phyloP scores from a whole-genome alignment of 2,113 vertebrate species.

The Sphyrna mokarran region DNA sequence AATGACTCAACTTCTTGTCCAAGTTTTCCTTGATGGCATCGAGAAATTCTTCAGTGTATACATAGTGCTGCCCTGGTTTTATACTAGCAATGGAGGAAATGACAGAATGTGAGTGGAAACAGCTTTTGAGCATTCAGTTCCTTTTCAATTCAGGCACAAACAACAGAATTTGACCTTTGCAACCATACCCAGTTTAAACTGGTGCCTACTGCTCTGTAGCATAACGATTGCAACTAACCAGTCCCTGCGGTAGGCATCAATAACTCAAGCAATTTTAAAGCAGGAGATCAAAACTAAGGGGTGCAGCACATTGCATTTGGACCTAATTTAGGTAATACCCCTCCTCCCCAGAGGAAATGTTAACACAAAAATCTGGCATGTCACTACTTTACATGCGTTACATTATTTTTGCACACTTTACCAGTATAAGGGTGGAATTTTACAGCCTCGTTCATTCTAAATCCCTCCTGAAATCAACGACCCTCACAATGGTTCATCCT shows the following conservation, averaged over 20 bases:
- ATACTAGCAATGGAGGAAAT: conserved; percentile 22
- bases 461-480: too few relatives aligned
- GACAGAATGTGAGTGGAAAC: not conserved
- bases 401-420: not conserved
- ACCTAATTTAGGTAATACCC: not conserved
- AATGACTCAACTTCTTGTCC: conserved; percentile 31
- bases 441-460: too few relatives aligned
- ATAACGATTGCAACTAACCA: not conserved
- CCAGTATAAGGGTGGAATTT: not conserved
- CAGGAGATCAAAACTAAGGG: not conserved
- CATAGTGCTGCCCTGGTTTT: conserved; percentile 35
- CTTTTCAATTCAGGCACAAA: not conserved
- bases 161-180: not conserved
- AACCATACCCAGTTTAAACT: not conserved
- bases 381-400: not conserved
- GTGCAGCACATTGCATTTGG: not conserved
- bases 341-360: not conserved
- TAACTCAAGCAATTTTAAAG: not conserved
- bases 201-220: not conserved
- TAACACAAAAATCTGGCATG: not conserved
- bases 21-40: conserved; percentile 37
- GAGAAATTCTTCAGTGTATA: conserved; percentile 38
- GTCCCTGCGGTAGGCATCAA: not conserved
- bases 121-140: not conserved
- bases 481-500: too few relatives aligned